A percentile compares a stretch with the other conserved stretches of the same genome.
These are phyloP conservation scores for Odontocolon sp. DNA, from an alignment of 2,888 invertebrate genomes.

Conservation along the genomic window DNA sequence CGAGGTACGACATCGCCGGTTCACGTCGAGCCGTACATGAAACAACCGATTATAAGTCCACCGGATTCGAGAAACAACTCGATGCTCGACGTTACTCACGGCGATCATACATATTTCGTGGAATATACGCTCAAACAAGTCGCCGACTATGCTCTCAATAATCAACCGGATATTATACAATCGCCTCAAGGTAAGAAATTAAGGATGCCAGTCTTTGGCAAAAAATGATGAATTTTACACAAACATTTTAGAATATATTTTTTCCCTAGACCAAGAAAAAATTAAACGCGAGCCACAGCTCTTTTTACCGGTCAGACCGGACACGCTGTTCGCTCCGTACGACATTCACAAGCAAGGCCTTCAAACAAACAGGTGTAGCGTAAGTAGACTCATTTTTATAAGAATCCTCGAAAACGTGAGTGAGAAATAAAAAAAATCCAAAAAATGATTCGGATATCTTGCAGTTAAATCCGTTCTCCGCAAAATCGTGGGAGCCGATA, in stretches of 20 bases:
- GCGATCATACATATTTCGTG: slow-evolving; percentile 92
- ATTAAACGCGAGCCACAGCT: slow-evolving; percentile 78
- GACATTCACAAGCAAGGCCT: slow-evolving; percentile 79
- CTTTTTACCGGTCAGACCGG: slow-evolving; percentile 79
- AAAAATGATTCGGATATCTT: slow-evolving; percentile 31
- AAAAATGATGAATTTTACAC: too few relatives aligned
- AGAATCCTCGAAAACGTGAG: not conserved
- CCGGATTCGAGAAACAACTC: slow-evolving; percentile 82
- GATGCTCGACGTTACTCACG: slow-evolving; percentile 89
- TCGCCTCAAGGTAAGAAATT: slow-evolving; percentile 84
- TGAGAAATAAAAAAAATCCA: not conserved
- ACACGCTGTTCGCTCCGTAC: slow-evolving; percentile 79
- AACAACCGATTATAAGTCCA: slow-evolving; percentile 80
- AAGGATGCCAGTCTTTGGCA: not conserved
- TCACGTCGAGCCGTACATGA: slow-evolving; percentile 80
- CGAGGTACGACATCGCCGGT: slow-evolving; percentile 82
- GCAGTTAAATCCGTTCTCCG: slow-evolving; percentile 79
- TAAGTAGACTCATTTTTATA: slow-evolving; percentile 69
- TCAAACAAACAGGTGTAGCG: slow-evolving; percentile 79
- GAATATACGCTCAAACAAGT: slow-evolving; percentile 89
- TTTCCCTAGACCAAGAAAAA: slow-evolving; percentile 76
- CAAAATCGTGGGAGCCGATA: slow-evolving; percentile 80
- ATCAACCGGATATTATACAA: slow-evolving; percentile 90
- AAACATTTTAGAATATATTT: not conserved
- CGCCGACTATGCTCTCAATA: slow-evolving; percentile 78